phyloP scores from a whole-genome alignment of 2,113 vertebrate genomes.

The Passer domesticus region DNA sequence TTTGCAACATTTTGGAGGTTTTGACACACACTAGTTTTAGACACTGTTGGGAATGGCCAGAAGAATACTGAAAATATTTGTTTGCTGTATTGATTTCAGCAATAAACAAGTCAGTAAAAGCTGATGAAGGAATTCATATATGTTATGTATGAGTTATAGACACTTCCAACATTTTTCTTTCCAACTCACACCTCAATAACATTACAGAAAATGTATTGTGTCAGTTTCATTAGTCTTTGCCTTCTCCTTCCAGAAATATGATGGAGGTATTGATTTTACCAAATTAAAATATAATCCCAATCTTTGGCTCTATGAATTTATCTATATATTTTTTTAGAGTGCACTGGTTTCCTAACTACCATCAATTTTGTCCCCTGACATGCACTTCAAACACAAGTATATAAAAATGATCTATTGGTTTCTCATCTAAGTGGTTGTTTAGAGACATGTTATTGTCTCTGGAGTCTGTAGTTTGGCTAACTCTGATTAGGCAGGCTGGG shows the following conservation, averaged over 20 bases:
- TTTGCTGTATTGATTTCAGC: conserved; percentile 8
- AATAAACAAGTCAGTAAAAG: conserved; percentile 46
- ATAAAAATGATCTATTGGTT: conserved; percentile 24
- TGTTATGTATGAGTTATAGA: conserved; percentile 57
- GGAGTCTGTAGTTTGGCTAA: not conserved
- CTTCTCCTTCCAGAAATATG: conserved; percentile 52
- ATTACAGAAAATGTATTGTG: conserved; percentile 36
- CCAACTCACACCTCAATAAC: conserved; percentile 23
- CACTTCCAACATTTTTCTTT: conserved; percentile 36
- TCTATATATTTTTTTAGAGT: not conserved
- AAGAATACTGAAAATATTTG: not conserved
- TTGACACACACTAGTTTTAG: not conserved
- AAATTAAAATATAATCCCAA: conserved; percentile 56
- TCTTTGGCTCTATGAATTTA: not conserved
- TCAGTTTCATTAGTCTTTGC: conserved; percentile 34
- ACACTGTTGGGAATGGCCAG: fast-evolving
- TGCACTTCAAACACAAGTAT: not conserved
- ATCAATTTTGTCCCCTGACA: not conserved
- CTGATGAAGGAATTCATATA: conserved; percentile 26
- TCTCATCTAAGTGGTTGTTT: not conserved
- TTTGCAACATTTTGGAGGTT: not conserved
- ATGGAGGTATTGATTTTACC: conserved; percentile 30
- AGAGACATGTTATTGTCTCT: not conserved
- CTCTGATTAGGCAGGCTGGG: not conserved
- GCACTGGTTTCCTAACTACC: not conserved